These are phyloP conservation scores for Sebastes baramenuke DNA, from an alignment of 2,797 vertebrate genomes.

Conservation along the genomic window DNA sequence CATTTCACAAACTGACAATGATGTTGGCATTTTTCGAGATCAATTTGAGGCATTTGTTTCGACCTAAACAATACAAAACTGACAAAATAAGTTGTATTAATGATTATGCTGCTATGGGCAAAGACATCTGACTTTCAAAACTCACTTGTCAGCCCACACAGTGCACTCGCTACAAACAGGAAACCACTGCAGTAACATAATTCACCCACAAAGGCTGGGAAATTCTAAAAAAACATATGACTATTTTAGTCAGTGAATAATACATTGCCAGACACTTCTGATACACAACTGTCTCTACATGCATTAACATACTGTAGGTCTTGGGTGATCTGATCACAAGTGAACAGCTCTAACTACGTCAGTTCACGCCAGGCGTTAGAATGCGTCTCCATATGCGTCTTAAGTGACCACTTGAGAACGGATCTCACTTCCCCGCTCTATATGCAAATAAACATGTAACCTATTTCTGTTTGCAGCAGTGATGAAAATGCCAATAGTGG, in stretches of 20 bases:
- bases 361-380: too few relatives aligned
- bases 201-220: neutral
- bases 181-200: neutral
- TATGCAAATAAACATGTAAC: too few relatives aligned
- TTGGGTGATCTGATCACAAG: too few relatives aligned
- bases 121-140: constrained; percentile 5
- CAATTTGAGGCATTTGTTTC: neutral
- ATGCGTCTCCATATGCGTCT: too few relatives aligned
- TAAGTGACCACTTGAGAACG: too few relatives aligned
- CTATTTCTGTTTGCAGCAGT: too few relatives aligned
- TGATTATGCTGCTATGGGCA: constrained; percentile 8
- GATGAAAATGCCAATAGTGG: too few relatives aligned
- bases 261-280: neutral
- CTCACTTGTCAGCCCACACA: neutral
- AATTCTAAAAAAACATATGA: neutral
- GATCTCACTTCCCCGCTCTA: too few relatives aligned
- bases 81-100: constrained; percentile 15
- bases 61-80: constrained; percentile 4
- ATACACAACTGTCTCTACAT: neutral
- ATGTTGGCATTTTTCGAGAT: neutral
- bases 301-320: too few relatives aligned
- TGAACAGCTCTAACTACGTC: too few relatives aligned
- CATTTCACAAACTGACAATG: constrained; percentile 11
- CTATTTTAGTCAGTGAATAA: neutral
- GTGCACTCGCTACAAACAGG: too few relatives aligned